A percentile compares a stretch with the other conserved stretches of the same genome.
These are phyloP conservation scores for Plebejus anna DNA, from an alignment of 2,888 invertebrate species.

Conservation along the genomic window DNA sequence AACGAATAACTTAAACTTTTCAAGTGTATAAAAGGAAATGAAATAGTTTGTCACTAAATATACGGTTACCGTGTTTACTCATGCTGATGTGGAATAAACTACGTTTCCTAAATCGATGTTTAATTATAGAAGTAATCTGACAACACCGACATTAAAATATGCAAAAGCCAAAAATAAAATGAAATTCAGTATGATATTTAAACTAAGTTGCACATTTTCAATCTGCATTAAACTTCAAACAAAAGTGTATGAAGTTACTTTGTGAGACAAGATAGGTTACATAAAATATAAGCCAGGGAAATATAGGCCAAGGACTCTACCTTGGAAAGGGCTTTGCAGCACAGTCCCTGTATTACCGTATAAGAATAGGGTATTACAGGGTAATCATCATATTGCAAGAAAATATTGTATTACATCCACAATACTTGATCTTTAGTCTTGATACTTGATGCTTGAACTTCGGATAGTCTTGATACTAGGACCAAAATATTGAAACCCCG, in stretches of 20 bases:
- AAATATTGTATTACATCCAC: neutral
- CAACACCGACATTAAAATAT: neutral
- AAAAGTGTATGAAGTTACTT: neutral
- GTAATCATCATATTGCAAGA: neutral
- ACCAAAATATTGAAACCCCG: too few relatives aligned
- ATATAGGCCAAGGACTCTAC: neutral
- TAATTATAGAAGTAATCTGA: neutral
- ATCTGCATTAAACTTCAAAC: neutral
- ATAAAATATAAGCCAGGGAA: conserved; percentile 1
- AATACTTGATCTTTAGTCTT: neutral
- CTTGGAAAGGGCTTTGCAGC: conserved; percentile 2
- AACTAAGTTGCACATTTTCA: neutral
- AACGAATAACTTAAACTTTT: too few relatives aligned
- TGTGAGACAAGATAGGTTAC: conserved; percentile 1
- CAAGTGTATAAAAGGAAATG: too few relatives aligned
- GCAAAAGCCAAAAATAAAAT: neutral
- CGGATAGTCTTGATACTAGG: neutral
- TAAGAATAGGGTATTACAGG: neutral
- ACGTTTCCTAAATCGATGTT: neutral
- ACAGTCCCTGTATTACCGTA: neutral
- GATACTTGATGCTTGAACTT: neutral
- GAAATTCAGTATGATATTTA: neutral
- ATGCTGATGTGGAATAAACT: neutral
- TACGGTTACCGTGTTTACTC: too few relatives aligned
- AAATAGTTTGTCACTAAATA: too few relatives aligned